A percentile compares a stretch with the other conserved stretches of the same genome.
Evolutionary conservation across 2,797 vertebrate genomes (phyloP).

Genomic region (Adrianichthys oophorus): DNA sequence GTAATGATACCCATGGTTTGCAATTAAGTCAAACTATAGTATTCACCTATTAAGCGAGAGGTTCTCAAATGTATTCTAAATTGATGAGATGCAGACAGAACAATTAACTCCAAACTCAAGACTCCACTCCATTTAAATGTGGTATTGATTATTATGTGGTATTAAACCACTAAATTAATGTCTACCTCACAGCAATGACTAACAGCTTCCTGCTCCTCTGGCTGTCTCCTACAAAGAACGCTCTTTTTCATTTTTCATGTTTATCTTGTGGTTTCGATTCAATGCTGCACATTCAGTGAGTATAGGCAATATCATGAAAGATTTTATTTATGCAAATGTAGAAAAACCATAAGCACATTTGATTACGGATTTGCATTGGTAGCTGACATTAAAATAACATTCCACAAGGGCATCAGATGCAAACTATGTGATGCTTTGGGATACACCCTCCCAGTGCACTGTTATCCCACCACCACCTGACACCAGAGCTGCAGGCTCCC

Average conservation of each 20-base stretch:
- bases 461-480: slow-evolving; percentile 71
- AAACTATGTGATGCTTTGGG: slow-evolving; percentile 58
- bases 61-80: slow-evolving; percentile 64
- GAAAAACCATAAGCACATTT: slow-evolving; percentile 41
- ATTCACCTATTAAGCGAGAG: slow-evolving; percentile 50
- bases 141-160: slow-evolving; percentile 71
- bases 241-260: slow-evolving; percentile 15
- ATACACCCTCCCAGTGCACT: slow-evolving; percentile 55
- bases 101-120: slow-evolving; percentile 72
- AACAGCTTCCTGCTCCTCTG: slow-evolving; percentile 54
- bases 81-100: slow-evolving; percentile 64
- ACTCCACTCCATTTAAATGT: slow-evolving; percentile 60
- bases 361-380: slow-evolving; percentile 46
- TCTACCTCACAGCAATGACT: slow-evolving; percentile 59
- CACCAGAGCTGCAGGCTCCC: slow-evolving; percentile 65
- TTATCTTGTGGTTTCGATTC: slow-evolving; percentile 12
- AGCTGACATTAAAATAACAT: slow-evolving; percentile 58
- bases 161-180: slow-evolving; percentile 74
- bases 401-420: slow-evolving; percentile 69
- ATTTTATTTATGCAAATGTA: slow-evolving; percentile 44
- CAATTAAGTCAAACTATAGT: slow-evolving; percentile 50
- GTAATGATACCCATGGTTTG: slow-evolving; percentile 46
- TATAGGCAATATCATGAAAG: slow-evolving; percentile 42
- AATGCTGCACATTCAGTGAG: slow-evolving; percentile 16
- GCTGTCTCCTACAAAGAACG: slow-evolving; percentile 18